Base-by-base conservation (phyloP, 2,113 vertebrate genomes). In the Dissostichus mawsoni region DNA sequence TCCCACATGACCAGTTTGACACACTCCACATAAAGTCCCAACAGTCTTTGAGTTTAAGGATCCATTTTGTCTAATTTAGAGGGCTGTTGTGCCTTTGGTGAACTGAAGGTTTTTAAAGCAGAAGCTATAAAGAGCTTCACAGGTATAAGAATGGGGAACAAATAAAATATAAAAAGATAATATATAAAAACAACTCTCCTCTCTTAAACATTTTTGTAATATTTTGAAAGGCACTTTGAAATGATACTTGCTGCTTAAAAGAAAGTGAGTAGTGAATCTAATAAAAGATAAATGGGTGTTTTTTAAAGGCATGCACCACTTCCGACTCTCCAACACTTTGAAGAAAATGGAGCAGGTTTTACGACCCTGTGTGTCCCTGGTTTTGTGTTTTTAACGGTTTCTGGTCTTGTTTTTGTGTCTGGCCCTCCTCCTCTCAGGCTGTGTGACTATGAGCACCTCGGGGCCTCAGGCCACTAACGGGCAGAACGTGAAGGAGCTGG, bases 401-500 rank as follows among this genome's bases (percentile, higher is more conserved):
- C 52, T 44, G 51, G 64, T 8, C 48, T 33, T 61, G 67, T 12
- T 64, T 66, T 68, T 69, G 58, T 52, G 3, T 61, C 72, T 82
- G 80, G 51, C 61, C 41, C 20, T 86, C 57, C 55, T 66, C 45
- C 69, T 52, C 72, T 70, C 68, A 92, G 90, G 88, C 78, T 75
- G 75, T 68, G 83, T 72, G 89, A 94, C 90, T 80, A 95, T 95
- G 94, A 94, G 88, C 92, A 91, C 89, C 81, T 85, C 91, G 11
- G 92, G 89, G 80, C 92, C 83, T 87, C 88, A 91, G 77, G 89
- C 90, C 68, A 83, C 84, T 59, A 90, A 89, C 69, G 76, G 59
- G 78, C 91, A 89, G 65, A 92, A 93, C 25, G 86, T 29, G 45
- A 93, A 94, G 82, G 95, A 95, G 89, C 92, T 95, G 14, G 94